Percentiles rank a stretch among this genome's conserved stretches.
phyloP scores from a whole-genome alignment of 64 coral and sea anemone genomes.

The Astreopora myriophthalma region DNA sequence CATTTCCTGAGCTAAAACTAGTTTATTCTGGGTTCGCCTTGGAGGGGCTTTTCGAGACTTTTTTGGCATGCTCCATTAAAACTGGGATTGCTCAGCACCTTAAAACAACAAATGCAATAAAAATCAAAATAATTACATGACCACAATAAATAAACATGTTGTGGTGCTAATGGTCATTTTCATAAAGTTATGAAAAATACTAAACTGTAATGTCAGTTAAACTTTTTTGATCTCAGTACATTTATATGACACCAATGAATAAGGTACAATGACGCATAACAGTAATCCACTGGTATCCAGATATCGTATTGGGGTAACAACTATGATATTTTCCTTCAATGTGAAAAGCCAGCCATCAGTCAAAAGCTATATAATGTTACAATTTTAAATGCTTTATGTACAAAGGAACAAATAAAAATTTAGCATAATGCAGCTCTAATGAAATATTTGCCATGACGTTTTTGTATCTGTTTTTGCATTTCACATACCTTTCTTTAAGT shows the following conservation, averaged over 20 bases:
- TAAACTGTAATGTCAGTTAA: neutral
- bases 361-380: constrained; percentile 15
- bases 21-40: neutral
- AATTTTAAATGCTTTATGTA: constrained; percentile 1
- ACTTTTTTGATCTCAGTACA: constrained; percentile 12
- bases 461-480: constrained; percentile 3
- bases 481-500: neutral
- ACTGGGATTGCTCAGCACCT: neutral
- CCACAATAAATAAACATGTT: neutral
- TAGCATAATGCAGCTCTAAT: neutral
- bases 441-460: neutral
- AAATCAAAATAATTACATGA: neutral
- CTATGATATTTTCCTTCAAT: neutral
- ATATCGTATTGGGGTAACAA: constrained; percentile 1
- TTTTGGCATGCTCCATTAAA: neutral
- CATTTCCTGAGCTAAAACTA: neutral
- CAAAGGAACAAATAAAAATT: constrained; percentile 3
- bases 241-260: neutral
- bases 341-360: neutral
- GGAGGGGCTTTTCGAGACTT: neutral
- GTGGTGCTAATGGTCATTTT: constrained; percentile 6
- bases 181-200: neutral
- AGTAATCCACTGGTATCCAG: constrained; percentile 5
- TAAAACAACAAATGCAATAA: neutral
- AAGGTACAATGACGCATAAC: neutral